Conservation (phyloP, 2,797 vertebrate genomes). For the Pipistrellus nathusii region DNA sequence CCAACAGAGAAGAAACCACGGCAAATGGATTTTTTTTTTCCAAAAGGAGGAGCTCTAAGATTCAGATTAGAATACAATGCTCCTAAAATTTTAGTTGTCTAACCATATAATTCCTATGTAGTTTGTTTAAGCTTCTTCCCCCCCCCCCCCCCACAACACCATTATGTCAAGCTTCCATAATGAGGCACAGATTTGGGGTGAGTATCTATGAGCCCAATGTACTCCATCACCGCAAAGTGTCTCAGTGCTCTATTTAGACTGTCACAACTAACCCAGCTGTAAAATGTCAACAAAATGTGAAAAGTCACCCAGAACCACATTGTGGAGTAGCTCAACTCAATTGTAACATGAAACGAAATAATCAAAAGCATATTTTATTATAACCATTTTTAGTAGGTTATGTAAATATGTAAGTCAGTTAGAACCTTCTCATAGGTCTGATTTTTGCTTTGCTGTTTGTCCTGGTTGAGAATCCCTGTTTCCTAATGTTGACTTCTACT, state of each 20-base stretch:
- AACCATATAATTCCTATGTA: background rate
- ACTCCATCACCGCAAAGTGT: conserved; percentile 21
- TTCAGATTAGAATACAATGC: background rate
- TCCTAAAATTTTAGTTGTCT: background rate
- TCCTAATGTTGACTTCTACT: background rate
- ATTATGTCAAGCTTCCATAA: background rate
- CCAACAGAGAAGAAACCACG: background rate
- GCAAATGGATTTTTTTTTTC: background rate
- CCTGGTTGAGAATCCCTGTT: background rate
- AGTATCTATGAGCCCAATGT: background rate
- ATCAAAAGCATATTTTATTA: background rate
- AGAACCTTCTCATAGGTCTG: background rate
- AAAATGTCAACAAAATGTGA: background rate
- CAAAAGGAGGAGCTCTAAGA: background rate
- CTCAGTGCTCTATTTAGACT: background rate
- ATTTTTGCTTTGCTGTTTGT: background rate
- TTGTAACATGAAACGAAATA: background rate
- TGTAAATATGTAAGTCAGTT: background rate
- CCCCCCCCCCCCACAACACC: too few species aligned
- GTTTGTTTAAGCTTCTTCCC: background rate
- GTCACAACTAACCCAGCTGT: background rate
- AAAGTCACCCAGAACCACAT: background rate
- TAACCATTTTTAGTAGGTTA: background rate
- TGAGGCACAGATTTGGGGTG: background rate
- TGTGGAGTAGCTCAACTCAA: background rate